These are phyloP conservation scores for Stylophora pistillata DNA, from an alignment of 64 coral and sea anemone genomes.

Conservation along the genomic window DNA sequence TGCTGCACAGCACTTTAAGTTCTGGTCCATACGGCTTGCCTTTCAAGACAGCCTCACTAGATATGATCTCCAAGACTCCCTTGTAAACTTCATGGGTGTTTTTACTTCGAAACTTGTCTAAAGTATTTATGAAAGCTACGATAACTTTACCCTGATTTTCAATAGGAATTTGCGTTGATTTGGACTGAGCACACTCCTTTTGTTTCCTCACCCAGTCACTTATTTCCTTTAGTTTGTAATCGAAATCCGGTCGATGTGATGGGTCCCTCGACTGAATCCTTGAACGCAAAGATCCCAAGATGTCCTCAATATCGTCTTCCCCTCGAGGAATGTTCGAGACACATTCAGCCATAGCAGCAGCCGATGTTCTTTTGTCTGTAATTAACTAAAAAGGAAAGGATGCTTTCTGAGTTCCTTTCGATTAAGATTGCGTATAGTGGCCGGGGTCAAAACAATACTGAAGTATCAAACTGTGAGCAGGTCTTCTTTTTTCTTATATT, in stretches of 20 bases:
- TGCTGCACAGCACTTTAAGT: not conserved
- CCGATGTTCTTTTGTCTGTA: no score
- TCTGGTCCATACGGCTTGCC: not conserved
- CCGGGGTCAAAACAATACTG: no score
- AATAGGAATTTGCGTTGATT: not conserved
- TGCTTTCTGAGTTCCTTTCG: no score
- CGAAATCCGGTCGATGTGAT: not conserved
- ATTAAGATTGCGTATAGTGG: no score
- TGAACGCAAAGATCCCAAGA: not conserved
- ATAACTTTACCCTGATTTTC: slow-evolving; percentile 19
- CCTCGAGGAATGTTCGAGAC: not conserved
- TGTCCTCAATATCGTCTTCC: not conserved
- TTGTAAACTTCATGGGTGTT: not conserved
- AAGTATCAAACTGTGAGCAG: no score
- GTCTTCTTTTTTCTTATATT: no score
- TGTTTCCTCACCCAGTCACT: not conserved
- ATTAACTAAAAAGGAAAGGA: no score
- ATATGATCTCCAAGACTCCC: slow-evolving; percentile 1
- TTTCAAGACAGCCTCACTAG: not conserved
- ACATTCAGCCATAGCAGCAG: not conserved
- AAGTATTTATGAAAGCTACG: not conserved
- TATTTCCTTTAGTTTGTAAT: not conserved
- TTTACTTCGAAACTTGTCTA: slow-evolving; percentile 2
- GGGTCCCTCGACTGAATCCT: not conserved
- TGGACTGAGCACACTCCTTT: not conserved